Percentiles rank a stretch among this genome's conserved stretches.
These are phyloP conservation scores for Eutrigla gurnardus DNA, from an alignment of 2,797 vertebrate species.

Conservation along the genomic window DNA sequence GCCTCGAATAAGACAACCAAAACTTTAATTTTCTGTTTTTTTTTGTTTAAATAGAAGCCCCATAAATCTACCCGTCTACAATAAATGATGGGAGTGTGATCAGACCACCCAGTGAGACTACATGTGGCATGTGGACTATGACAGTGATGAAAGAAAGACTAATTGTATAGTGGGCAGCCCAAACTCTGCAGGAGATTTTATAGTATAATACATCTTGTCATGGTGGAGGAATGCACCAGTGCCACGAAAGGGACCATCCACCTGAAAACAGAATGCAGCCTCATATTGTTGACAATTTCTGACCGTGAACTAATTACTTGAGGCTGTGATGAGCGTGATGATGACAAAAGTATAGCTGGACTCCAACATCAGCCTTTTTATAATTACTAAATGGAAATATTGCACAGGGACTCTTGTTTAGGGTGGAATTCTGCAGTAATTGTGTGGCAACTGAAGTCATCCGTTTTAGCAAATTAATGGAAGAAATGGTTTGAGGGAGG, in stretches of 20 bases:
- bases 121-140: slow-evolving; percentile 14
- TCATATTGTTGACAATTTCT: neutral
- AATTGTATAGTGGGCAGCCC: slow-evolving; percentile 44
- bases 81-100: slow-evolving; percentile 10
- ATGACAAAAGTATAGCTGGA: neutral
- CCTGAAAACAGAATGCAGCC: slow-evolving; percentile 23
- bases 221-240: slow-evolving; percentile 32
- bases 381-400: neutral
- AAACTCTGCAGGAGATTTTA: slow-evolving; percentile 34
- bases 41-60: neutral
- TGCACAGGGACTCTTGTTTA: slow-evolving; percentile 4
- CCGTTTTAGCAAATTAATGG: slow-evolving; percentile 44
- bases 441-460: slow-evolving; percentile 20
- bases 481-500: slow-evolving; percentile 43
- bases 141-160: slow-evolving; percentile 42
- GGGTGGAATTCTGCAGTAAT: slow-evolving; percentile 24
- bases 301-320: slow-evolving; percentile 2
- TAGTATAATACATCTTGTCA: slow-evolving; percentile 39
- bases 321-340: neutral
- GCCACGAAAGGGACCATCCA: slow-evolving; percentile 38
- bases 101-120: slow-evolving; percentile 40
- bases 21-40: accelerated
- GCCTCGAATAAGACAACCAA: neutral
- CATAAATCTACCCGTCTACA: neutral
- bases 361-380: neutral